phyloP scores from a whole-genome alignment of 2,888 invertebrate genomes.

The Acanthosepion lycidas region DNA sequence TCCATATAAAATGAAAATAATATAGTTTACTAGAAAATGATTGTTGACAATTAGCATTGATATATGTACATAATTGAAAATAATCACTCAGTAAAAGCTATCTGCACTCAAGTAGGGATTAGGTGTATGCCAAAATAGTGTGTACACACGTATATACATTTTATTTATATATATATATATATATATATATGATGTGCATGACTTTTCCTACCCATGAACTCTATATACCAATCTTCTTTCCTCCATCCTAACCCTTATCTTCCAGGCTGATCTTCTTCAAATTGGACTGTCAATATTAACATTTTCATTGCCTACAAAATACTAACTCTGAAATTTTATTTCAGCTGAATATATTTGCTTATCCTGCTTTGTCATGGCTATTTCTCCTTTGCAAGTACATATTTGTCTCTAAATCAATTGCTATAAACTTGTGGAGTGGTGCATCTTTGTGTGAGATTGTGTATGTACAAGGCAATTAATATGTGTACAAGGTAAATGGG shows the following conservation, averaged over 20 bases:
- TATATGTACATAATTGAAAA: background rate
- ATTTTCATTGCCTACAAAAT: background rate
- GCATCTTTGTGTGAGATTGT: background rate
- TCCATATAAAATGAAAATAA: background rate
- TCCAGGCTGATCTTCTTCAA: background rate
- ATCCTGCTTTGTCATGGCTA: constrained; percentile 2
- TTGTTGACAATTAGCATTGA: background rate
- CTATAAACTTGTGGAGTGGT: background rate
- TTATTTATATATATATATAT: background rate
- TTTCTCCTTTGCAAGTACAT: background rate
- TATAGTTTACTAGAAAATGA: background rate
- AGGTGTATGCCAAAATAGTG: too few species aligned
- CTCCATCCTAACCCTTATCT: background rate
- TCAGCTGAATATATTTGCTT: constrained; percentile 16
- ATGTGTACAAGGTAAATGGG: too few species aligned
- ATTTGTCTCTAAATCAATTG: background rate
- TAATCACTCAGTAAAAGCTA: too few species aligned
- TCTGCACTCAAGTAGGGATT: too few species aligned
- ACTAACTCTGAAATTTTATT: background rate
- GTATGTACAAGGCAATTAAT: too few species aligned
- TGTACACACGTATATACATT: too few species aligned
- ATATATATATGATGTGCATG: background rate
- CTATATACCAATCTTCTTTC: background rate
- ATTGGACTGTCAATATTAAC: background rate
- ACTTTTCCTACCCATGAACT: background rate